phyloP scores from a whole-genome alignment of 2,888 invertebrate genomes.

The Conomelus anceps region DNA sequence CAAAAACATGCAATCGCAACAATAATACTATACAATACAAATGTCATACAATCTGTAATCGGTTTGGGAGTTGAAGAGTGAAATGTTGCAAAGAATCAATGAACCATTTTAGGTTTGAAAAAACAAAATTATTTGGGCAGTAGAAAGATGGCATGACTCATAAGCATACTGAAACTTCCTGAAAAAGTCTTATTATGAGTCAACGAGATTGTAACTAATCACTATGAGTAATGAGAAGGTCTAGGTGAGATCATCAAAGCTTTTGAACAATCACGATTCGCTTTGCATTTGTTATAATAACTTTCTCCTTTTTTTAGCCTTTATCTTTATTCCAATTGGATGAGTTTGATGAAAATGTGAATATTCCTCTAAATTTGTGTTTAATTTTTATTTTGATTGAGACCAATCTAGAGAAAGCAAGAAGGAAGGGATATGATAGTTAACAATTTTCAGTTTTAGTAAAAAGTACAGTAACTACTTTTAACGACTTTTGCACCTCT shows the following conservation, averaged over 20 bases:
- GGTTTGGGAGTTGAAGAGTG: neutral
- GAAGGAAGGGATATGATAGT: too few species aligned
- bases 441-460: too few species aligned
- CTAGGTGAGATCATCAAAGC: neutral
- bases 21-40: too few species aligned
- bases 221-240: neutral
- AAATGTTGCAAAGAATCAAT: neutral
- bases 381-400: too few species aligned
- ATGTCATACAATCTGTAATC: neutral
- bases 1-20: too few species aligned
- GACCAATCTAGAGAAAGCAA: too few species aligned
- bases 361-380: neutral
- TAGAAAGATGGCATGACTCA: neutral
- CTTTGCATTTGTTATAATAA: neutral
- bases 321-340: neutral
- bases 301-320: neutral
- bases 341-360: neutral
- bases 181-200: neutral
- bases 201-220: neutral
- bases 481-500: too few species aligned
- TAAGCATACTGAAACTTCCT: neutral
- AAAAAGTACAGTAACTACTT: too few species aligned
- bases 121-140: neutral
- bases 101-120: neutral
- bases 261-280: neutral